Conservation (phyloP, 2,113 vertebrate species). For the Bos javanicus region DNA sequence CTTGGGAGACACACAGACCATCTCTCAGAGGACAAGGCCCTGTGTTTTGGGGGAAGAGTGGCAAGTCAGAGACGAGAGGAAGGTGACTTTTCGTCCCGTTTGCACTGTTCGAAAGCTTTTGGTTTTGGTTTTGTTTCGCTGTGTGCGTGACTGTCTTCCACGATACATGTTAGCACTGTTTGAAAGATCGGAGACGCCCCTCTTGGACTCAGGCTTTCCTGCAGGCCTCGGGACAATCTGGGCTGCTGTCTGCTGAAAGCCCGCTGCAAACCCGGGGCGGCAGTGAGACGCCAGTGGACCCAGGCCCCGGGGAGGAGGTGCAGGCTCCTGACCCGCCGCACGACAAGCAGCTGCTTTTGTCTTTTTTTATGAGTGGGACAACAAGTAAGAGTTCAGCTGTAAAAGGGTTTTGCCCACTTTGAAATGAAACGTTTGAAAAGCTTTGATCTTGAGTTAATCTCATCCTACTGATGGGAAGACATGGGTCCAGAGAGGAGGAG, state of each 20-base stretch:
- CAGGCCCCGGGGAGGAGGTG: neutral
- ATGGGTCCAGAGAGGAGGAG: neutral
- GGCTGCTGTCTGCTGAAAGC: neutral
- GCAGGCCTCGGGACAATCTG: neutral
- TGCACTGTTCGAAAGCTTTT: neutral
- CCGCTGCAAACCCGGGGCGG: neutral
- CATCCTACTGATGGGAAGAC: neutral
- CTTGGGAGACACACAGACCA: neutral
- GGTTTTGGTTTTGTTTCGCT: neutral
- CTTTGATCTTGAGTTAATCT: constrained; percentile 33
- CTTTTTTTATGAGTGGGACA: neutral
- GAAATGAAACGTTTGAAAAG: neutral
- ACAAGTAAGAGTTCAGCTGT: neutral
- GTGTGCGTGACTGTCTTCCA: neutral
- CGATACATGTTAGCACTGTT: neutral
- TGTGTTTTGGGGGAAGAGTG: neutral
- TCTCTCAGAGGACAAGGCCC: neutral
- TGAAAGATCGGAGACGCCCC: neutral
- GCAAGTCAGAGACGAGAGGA: neutral
- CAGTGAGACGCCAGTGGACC: neutral
- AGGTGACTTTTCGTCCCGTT: neutral
- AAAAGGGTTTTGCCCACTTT: constrained; percentile 12
- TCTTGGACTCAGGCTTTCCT: neutral
- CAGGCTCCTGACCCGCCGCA: neutral
- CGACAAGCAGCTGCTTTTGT: neutral